Evolutionary conservation across 2,888 invertebrate species (phyloP).

Genomic region (Tromatobia lineatoria): DNA sequence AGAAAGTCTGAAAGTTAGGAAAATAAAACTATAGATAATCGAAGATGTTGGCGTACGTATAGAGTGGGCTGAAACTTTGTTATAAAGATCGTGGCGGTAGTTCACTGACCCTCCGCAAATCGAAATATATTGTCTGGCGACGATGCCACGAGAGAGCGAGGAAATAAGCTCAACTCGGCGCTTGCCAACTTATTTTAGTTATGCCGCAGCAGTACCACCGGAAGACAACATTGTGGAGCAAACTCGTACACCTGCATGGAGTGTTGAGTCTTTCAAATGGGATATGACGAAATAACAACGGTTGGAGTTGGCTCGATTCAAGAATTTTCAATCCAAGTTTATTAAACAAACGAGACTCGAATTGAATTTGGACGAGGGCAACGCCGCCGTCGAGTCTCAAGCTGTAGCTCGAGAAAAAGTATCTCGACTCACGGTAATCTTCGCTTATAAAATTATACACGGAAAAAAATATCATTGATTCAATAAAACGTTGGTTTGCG

Average conservation of each 20-base stretch:
- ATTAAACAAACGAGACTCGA: slow-evolving; percentile 52
- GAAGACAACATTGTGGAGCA: slow-evolving; percentile 25
- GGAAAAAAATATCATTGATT: too few relatives aligned
- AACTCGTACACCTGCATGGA: slow-evolving; percentile 51
- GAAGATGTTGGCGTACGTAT: too few relatives aligned
- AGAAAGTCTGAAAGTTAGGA: too few relatives aligned
- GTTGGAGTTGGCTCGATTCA: slow-evolving; percentile 57
- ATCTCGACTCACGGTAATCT: too few relatives aligned
- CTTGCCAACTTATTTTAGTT: slow-evolving; percentile 58
- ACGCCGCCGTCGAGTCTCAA: slow-evolving; percentile 39
- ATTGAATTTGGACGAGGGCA: too few relatives aligned
- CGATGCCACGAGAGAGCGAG: slow-evolving; percentile 32
- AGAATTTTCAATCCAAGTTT: slow-evolving; percentile 63
- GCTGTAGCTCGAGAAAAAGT: too few relatives aligned
- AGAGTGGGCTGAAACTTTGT: slow-evolving; percentile 33
- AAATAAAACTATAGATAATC: too few relatives aligned
- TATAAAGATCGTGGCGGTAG: slow-evolving; percentile 33
- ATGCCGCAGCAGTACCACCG: background rate
- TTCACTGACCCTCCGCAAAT: slow-evolving; percentile 58
- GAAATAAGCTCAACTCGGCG: slow-evolving; percentile 33
- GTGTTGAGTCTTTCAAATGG: slow-evolving; percentile 51
- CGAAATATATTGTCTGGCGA: slow-evolving; percentile 51
- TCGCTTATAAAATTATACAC: too few relatives aligned
- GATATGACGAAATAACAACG: slow-evolving; percentile 50
- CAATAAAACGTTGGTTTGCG: too few relatives aligned